Evolutionary conservation across 1,140 invertebrate genomes (phyloP), one percentile per base, ranked within the genome.

Genomic region (Amyelois transitella): DNA sequence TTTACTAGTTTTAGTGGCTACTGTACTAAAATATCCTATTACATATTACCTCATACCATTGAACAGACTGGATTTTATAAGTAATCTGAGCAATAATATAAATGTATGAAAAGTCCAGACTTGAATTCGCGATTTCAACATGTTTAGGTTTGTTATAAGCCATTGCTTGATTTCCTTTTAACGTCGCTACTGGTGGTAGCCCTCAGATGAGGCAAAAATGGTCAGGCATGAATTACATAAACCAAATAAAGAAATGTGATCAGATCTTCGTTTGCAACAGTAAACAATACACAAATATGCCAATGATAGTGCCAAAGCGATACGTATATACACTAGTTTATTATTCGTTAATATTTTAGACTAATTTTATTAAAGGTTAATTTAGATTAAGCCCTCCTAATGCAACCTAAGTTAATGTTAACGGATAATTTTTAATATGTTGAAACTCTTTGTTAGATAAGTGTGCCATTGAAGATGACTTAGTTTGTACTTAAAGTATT

Each of bases 261-360:
- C n/a, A n/a, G n/a, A n/a, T n/a, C n/a, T n/a, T n/a, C n/a, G n/a
- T n/a, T n/a, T n/a, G n/a, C n/a, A 24, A 24, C 22, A 24, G 22
- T 32, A 10, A 6, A 32, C 10, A 10, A 4, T 6, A 2, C 28
- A 32, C 12, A 44, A 20, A 17, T 17, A 17, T 6, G 44, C 44
- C 24, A 52, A 51, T 17, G 43, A 24, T 12, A n/a, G 50, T 61
- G 59, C 59, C 59, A 61, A 63, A 52, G 50, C 6, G 52, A 19
- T 22, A 52, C 38, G 2, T 57, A 51, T 51, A 52, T 49, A 53
- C 51, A 49, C 8, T 48, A 25, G 52, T 50, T 59, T 51, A 21
- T 50, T 50, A 50, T 59, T 63, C 55, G 56, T 59, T 63, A 19
- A 14, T 55, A 52, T 43, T 50, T 55, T 24, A 62, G 21, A 44